Evolutionary conservation across 2,888 invertebrate species (phyloP).

Genomic region (Xestobium rufovillosum): DNA sequence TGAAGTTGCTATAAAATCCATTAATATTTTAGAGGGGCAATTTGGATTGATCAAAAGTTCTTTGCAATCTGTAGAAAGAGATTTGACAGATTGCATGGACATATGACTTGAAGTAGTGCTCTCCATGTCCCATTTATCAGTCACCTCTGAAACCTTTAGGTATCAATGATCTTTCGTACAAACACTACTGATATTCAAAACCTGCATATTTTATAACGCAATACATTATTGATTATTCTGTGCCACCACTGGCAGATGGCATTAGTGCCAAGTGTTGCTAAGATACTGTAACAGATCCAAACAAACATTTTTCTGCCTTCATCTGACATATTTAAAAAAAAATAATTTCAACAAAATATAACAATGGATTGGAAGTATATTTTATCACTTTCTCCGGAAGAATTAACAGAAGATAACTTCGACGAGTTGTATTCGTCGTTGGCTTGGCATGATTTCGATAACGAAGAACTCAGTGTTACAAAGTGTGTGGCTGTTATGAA

Average conservation of each 20-base stretch:
- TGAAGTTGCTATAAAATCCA: conserved; percentile 35
- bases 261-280: too few species aligned
- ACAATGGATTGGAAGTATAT: conserved; percentile 56
- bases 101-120: too few species aligned
- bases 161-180: too few species aligned
- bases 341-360: too few species aligned
- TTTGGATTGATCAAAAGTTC: conserved; percentile 38
- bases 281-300: too few species aligned
- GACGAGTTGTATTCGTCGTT: conserved; percentile 56
- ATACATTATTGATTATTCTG: conserved; percentile 27
- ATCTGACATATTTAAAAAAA: too few species aligned
- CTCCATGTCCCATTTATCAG: too few species aligned
- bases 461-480: conserved; percentile 49
- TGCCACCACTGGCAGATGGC: background rate
- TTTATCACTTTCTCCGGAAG: conserved; percentile 48
- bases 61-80: conserved; percentile 21
- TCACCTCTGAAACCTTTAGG: too few species aligned
- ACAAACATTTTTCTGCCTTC: too few species aligned
- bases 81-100: too few species aligned
- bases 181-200: too few species aligned
- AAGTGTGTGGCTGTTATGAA: conserved; percentile 52
- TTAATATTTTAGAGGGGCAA: conserved; percentile 37
- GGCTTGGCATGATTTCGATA: conserved; percentile 54
- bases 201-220: conserved; percentile 26
- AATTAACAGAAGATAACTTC: conserved; percentile 53